These are phyloP conservation scores for Malurus elegans DNA, from an alignment of 2,113 vertebrate genomes.

Conservation along the genomic window DNA sequence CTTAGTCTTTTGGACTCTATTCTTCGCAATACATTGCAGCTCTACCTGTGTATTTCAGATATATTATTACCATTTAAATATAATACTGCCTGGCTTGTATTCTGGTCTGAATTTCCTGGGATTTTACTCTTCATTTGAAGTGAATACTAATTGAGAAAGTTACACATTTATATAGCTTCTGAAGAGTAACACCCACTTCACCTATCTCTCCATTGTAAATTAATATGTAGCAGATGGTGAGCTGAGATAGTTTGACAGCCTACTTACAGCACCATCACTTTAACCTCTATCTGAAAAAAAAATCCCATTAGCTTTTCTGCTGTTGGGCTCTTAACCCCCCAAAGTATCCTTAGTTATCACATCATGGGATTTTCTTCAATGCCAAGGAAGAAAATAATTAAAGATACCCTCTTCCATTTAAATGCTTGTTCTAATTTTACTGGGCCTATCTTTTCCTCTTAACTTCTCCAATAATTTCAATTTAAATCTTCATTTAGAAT, in stretches of 20 bases:
- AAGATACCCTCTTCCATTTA: slow-evolving; percentile 58
- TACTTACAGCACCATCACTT: slow-evolving; percentile 62
- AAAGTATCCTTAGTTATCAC: slow-evolving; percentile 47
- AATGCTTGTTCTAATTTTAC: slow-evolving; percentile 68
- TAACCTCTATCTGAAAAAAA: slow-evolving; percentile 63
- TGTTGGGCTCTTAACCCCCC: slow-evolving; percentile 57
- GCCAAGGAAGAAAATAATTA: slow-evolving; percentile 62
- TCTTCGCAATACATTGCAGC: neutral
- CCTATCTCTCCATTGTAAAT: slow-evolving; percentile 58
- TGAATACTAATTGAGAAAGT: slow-evolving; percentile 58
- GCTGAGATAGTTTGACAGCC: slow-evolving; percentile 63
- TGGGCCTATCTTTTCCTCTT: slow-evolving; percentile 43
- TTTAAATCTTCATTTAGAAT: slow-evolving; percentile 64
- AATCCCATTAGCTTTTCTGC: slow-evolving; percentile 67
- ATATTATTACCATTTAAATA: slow-evolving; percentile 32
- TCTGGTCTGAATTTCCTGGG: slow-evolving; percentile 7
- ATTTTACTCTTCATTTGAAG: slow-evolving; percentile 48
- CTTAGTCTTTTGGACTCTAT: neutral
- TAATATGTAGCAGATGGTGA: slow-evolving; percentile 67
- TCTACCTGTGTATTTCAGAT: neutral
- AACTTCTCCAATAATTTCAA: slow-evolving; percentile 51
- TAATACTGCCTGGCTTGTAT: neutral
- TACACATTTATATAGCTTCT: slow-evolving; percentile 33
- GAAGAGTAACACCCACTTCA: slow-evolving; percentile 49
- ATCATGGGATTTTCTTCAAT: slow-evolving; percentile 58